Evolutionary conservation across 2,888 invertebrate genomes (phyloP).

Genomic region (Zootermopsis nevadensis): DNA sequence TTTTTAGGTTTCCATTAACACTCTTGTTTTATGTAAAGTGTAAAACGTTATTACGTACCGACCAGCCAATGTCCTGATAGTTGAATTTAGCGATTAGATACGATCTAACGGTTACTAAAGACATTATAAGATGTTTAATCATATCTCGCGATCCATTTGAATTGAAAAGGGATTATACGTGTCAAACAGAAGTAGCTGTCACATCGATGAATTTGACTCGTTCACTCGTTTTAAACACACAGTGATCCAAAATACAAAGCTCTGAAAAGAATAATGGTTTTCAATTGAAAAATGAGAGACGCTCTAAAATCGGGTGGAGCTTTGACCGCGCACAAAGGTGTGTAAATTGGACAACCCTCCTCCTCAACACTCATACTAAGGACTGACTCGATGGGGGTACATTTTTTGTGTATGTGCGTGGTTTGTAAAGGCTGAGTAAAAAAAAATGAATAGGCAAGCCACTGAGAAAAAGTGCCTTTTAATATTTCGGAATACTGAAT

Average conservation of each 20-base stretch:
- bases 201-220: constrained; percentile 3
- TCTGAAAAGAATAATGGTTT: not conserved
- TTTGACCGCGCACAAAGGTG: not conserved
- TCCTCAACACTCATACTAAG: not conserved
- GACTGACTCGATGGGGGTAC: not conserved
- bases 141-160: not conserved
- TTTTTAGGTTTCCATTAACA: too few relatives aligned
- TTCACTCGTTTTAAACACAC: not conserved
- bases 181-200: constrained; percentile 1
- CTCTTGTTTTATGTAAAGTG: too few relatives aligned
- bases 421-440: not conserved
- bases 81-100: too few relatives aligned
- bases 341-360: constrained; percentile 3
- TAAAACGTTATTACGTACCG: too few relatives aligned
- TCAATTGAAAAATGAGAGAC: constrained; percentile 21
- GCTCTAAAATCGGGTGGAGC: constrained; percentile 6
- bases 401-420: constrained; percentile 5
- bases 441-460: not conserved
- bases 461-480: too few relatives aligned
- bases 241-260: not conserved
- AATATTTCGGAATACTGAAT: too few relatives aligned
- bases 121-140: too few relatives aligned
- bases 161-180: not conserved
- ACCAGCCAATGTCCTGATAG: too few relatives aligned
- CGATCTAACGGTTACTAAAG: too few relatives aligned